A percentile compares a stretch with the other conserved stretches of the same genome.
Evolutionary conservation across 2,888 invertebrate species (phyloP).

Genomic region (Capitulum mitella): DNA sequence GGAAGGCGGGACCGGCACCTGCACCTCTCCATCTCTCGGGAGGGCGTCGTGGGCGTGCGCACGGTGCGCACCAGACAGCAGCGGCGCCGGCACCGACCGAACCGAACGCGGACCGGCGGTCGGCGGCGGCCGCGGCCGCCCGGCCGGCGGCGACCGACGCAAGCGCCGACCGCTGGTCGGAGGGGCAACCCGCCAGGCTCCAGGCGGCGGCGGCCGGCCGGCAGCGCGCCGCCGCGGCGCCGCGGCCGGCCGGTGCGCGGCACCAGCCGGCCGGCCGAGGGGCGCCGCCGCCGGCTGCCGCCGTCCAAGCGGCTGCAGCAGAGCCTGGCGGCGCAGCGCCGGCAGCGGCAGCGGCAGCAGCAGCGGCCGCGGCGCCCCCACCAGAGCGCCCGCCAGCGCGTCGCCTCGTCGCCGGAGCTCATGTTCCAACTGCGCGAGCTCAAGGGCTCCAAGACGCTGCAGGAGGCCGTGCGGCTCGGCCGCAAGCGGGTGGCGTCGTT

Average conservation of each 20-base stretch:
- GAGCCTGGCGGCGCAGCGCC: neutral
- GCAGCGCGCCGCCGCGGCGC: neutral
- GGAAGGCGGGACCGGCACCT: neutral
- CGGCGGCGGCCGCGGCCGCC: neutral
- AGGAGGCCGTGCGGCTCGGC: neutral
- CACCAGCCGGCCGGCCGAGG: neutral
- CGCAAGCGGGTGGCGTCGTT: neutral
- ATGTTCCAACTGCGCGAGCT: neutral
- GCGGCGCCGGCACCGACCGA: too few species aligned
- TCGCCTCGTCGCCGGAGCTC: neutral
- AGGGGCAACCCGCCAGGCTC: neutral
- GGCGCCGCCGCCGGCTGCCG: neutral
- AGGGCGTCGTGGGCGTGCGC: neutral
- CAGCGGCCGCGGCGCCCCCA: neutral
- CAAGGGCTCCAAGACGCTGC: neutral
- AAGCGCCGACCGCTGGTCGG: neutral
- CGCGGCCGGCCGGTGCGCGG: neutral
- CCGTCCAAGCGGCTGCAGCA: neutral
- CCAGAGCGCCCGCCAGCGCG: neutral
- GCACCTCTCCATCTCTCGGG: neutral
- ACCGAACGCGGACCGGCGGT: neutral
- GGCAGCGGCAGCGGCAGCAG: neutral
- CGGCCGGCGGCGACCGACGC: neutral
- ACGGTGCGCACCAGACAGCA: neutral
- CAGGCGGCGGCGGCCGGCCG: neutral